Percentiles rank a stretch among this genome's conserved stretches.
Evolutionary conservation across 1,140 invertebrate genomes (phyloP).

Genomic region (Neodiprion pinetum): DNA sequence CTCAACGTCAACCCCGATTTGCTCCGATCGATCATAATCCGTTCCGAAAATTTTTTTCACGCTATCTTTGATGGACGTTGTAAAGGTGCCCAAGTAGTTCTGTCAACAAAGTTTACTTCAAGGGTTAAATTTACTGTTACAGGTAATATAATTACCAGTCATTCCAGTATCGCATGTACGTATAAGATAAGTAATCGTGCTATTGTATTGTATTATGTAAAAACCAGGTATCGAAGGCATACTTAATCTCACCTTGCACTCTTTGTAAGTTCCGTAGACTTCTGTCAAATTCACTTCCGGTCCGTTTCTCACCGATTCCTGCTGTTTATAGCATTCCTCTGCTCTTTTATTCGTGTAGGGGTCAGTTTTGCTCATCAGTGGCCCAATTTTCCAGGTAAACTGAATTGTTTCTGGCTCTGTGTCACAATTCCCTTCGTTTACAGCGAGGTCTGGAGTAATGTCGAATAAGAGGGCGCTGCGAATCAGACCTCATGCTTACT

Average conservation of each 20-base stretch:
- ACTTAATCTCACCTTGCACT: slow-evolving; percentile 33
- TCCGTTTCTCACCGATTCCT: slow-evolving; percentile 9
- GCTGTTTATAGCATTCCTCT: slow-evolving; percentile 28
- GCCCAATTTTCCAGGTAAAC: slow-evolving; percentile 39
- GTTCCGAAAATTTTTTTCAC: not conserved
- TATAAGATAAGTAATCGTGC: too few relatives aligned
- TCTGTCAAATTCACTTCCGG: slow-evolving; percentile 28
- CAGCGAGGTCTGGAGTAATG: slow-evolving; percentile 38
- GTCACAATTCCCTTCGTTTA: slow-evolving; percentile 12
- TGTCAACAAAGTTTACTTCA: slow-evolving; percentile 11
- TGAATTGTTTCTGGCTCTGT: too few relatives aligned
- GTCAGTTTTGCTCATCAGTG: slow-evolving; percentile 21
- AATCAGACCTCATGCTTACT: too few relatives aligned
- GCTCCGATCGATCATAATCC: too few relatives aligned
- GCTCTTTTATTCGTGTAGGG: slow-evolving; percentile 18
- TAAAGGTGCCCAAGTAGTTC: slow-evolving; percentile 27
- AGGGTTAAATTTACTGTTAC: too few relatives aligned
- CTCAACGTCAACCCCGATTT: too few relatives aligned
- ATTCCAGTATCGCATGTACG: too few relatives aligned
- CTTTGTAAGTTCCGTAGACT: slow-evolving; percentile 35
- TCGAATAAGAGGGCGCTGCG: slow-evolving; percentile 43
- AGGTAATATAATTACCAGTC: too few relatives aligned
- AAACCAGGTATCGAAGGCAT: too few relatives aligned
- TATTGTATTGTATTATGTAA: too few relatives aligned
- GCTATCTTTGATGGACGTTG: slow-evolving; percentile 26